These are phyloP conservation scores for Aurelia sp. DNA, from an alignment of 30 jellyfish, hydroid and myxozoan species.

Conservation along the genomic window DNA sequence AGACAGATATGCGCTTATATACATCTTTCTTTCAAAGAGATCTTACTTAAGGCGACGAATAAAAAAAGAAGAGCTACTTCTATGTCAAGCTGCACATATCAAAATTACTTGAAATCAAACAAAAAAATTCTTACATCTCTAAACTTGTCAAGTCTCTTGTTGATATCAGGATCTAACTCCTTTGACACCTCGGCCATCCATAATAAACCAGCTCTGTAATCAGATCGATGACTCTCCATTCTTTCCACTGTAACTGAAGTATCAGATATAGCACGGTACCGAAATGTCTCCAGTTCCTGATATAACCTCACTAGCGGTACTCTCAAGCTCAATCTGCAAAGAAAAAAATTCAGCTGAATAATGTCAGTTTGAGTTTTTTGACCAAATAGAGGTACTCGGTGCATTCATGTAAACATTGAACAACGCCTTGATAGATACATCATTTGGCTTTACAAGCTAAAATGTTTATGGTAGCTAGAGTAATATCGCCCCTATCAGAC, in stretches of 20 bases:
- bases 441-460: no score
- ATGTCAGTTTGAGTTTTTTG: background rate
- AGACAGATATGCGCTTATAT: no score
- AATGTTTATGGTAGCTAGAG: no score
- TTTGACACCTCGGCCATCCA: constrained; percentile 99
- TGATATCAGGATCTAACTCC: constrained; percentile 96
- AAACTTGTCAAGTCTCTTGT: constrained; percentile 90
- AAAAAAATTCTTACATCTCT: constrained; percentile 76
- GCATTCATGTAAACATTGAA: no score
- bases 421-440: no score
- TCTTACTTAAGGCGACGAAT: no score
- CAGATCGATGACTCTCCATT: constrained; percentile 90
- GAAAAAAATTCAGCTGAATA: background rate
- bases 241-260: constrained; percentile 89
- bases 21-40: no score
- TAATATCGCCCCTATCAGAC: no score
- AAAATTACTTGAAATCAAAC: background rate
- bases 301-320: constrained; percentile 87
- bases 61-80: no score
- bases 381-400: no score
- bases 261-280: constrained; percentile 95
- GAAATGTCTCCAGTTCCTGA: constrained; percentile 93
- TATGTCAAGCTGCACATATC: no score
- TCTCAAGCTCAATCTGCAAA: constrained; percentile 81
- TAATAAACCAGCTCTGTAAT: constrained; percentile 92